Percentiles rank a stretch among this genome's conserved stretches.
phyloP scores from a whole-genome alignment of 2,888 invertebrate genomes.

The Ectemnius lituratus region DNA sequence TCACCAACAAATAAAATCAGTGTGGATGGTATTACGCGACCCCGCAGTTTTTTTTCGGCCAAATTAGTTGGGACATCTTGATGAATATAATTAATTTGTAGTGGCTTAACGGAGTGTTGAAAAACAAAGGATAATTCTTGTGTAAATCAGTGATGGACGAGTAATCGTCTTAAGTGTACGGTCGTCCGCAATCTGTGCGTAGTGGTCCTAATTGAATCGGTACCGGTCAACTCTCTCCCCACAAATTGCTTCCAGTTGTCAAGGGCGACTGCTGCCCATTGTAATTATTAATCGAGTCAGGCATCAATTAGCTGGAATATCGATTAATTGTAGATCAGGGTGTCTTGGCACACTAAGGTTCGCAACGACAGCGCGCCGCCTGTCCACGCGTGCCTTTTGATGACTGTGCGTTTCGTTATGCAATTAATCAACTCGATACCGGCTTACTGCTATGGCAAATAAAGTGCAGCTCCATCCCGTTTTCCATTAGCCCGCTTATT shows the following conservation, averaged over 20 bases:
- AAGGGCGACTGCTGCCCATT: constrained; percentile 35
- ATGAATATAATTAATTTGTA: too few relatives aligned
- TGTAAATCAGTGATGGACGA: too few relatives aligned
- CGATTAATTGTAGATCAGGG: constrained; percentile 65
- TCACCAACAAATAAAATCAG: background rate
- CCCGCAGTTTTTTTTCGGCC: too few relatives aligned
- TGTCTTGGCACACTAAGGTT: constrained; percentile 35
- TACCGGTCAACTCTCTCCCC: constrained; percentile 12
- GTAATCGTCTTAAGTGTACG: background rate
- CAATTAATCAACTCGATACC: constrained; percentile 58
- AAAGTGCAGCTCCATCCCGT: background rate
- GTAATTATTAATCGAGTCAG: constrained; percentile 70
- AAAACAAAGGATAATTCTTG: too few relatives aligned
- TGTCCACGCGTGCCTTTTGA: constrained; percentile 59
- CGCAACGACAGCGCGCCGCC: constrained; percentile 41
- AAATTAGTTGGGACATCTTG: background rate
- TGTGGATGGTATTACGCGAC: background rate
- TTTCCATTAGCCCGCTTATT: background rate
- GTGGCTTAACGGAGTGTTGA: too few relatives aligned
- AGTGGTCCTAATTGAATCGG: background rate
- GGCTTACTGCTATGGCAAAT: background rate
- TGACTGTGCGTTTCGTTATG: constrained; percentile 57
- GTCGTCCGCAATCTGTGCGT: background rate
- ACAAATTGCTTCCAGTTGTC: constrained; percentile 28
- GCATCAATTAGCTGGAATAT: constrained; percentile 69